Base-by-base conservation (phyloP, 1,140 invertebrate species). In the Brachionus asplanchnoidis region DNA sequence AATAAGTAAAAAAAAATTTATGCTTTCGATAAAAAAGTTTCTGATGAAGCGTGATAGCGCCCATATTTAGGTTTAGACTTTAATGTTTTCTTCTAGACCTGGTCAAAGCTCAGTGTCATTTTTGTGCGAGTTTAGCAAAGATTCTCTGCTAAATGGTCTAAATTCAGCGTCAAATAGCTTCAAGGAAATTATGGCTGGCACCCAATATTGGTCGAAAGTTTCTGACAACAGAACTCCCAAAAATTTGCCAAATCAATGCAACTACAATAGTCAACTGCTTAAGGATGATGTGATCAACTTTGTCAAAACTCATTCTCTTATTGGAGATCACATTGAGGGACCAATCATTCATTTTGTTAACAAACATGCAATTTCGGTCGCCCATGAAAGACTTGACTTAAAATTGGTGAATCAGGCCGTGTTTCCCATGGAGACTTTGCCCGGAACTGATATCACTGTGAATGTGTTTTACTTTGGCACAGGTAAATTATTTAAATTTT, bases 121-220 rank as follows among this genome's bases (percentile, higher is more conserved):
- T 82, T 60, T 82, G 20, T 82, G 79, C 53, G 40, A 68, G 12
- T 82, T 82, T 23, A 68, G 53, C 17, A 82, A 82, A 23, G 6
- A 82, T n/a, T 4, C 17, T 7, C 7, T 82, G n/a, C 36, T 60
- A 17, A 23, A 23, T 23, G 79, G 36, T 36, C 23, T 82, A 17
- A 82, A 60, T 40, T 11, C 3, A 5, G 32, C 2, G 9, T 53
- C 79, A 32, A 68, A 60, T 66, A 46, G 60, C 20, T 82, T 82
- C 36, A 82, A 82, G 36, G 79, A 82, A 65, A 82, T 82, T 65
- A 14, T 46, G 3, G 14, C 79, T 14, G 79, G 79, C 17, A 82
- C 79, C 65, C 79, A 82, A 32, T 82, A 65, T 12, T 82, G 79
- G 79, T 65, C 53, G 2, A 82, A 68, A 66, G 44, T 82, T 12